Evolutionary conservation across 2,113 vertebrate genomes (phyloP), one percentile per base, ranked within the genome.

Genomic region (Asarcornis scutulata): DNA sequence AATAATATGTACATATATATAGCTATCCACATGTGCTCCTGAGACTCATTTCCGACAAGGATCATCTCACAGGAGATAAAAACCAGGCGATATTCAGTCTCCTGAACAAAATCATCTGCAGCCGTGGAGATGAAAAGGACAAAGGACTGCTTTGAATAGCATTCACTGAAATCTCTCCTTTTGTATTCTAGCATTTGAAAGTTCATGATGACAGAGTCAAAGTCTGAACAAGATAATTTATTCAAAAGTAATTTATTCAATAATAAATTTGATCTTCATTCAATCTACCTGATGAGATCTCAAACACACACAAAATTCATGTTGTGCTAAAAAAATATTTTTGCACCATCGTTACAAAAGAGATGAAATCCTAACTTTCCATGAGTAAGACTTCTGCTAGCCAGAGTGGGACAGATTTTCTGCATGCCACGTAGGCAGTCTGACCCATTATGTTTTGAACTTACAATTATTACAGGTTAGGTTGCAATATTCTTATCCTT

Each of bases 1-100:
- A 95, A 89, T 91, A 68, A 74, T 85, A 79, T 95, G 44, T 46
- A 86, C 72, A 59, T 94, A 74, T 94, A 80, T 77, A 80, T 71
- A 88, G 89, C 91, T 74, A 63, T 88, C 55, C 94, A 96, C 79
- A 94, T 95, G 82, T 93, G 93, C 89, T 93, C 88, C 85, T 48
- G 91, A 94, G 89, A 34, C 91, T 95, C 88, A 93, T 96, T 96
- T 97, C 94, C 72, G 74, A 96, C 68, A 56, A 73, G 82, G 94
- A 96, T 95, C 94, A 95, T 96, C 91, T 80, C 95, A 91, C 89
- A 96, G 93, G 87, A 96, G 96, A 96, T 97, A 95, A 95, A 96
- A 96, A 86, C 5, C 95, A 97, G 96, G 89, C 93, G 0, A 96
- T 52, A 74, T 88, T 94, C 91, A 93, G 82, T 63, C 82, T 88